Evolutionary conservation across 2,888 invertebrate genomes (phyloP), one percentile per base, ranked within the genome.

Genomic region (Cristatella mucedo): DNA sequence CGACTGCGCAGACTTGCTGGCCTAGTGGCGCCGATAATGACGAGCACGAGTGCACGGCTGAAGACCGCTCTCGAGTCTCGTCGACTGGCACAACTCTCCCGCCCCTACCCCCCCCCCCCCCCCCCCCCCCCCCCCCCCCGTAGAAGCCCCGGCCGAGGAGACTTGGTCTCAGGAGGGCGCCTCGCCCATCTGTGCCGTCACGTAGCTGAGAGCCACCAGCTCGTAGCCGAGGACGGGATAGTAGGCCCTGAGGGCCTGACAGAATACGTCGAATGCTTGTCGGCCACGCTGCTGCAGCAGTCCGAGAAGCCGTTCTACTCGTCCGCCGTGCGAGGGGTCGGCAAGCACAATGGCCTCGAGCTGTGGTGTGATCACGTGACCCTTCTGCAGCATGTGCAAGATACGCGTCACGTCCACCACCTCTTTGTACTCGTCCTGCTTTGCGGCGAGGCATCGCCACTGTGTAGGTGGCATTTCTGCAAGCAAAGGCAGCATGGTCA

Each of bases 141-240:
- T n/a, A n/a, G n/a, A n/a, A n/a, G n/a, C n/a, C n/a, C n/a, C n/a
- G n/a, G n/a, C n/a, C n/a, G n/a, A n/a, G n/a, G n/a, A n/a, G n/a
- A n/a, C n/a, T n/a, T n/a, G n/a, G n/a, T n/a, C n/a, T n/a, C n/a
- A n/a, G n/a, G n/a, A n/a, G n/a, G n/a, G n/a, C n/a, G n/a, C n/a
- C n/a, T n/a, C n/a, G n/a, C n/a, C n/a, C n/a, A n/a, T 22, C 24
- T 36, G 21, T 19, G 24, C 26, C 24, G 24, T 21, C 4, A 36
- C 15, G 26, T 36, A 36, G 19, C 26, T 22, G 4, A 36, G 24
- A 9, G 22, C 26, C 3, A 36, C 24, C 4, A 36, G 24, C 15
- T 36, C 36, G 18, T 36, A 29, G 13, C 36, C 36, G 4, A 36
- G 24, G 5, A 36, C 36, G 5, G 36, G 36, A 29, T 36, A 36